Conservation (phyloP, 2,113 vertebrate genomes). For the Urocitellus parryii region DNA sequence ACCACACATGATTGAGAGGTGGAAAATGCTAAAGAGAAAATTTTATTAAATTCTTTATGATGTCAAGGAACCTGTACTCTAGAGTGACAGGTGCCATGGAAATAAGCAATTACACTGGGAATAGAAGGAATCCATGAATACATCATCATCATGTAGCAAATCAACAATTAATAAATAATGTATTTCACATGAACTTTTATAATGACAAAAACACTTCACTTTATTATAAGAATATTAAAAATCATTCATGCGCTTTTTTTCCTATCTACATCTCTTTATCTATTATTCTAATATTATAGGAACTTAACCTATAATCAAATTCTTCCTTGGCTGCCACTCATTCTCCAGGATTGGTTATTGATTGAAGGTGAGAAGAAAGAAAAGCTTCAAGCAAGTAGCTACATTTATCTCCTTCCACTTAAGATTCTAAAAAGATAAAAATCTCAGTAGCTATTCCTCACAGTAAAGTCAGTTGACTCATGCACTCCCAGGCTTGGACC, state of each 20-base stretch:
- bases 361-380: neutral
- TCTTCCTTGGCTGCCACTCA: neutral
- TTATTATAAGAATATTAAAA: neutral
- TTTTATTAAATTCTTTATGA: neutral
- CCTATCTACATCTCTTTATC: neutral
- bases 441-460: neutral
- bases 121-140: neutral
- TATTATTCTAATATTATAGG: neutral
- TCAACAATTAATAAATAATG: neutral
- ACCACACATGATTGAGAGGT: neutral
- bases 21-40: neutral
- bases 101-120: neutral
- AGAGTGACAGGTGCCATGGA: neutral
- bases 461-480: neutral
- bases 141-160: neutral
- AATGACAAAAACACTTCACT: constrained; percentile 2
- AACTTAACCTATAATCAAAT: neutral
- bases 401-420: neutral
- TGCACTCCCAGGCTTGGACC: neutral
- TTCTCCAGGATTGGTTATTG: neutral
- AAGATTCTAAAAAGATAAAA: neutral
- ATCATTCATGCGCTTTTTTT: neutral
- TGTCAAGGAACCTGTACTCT: neutral
- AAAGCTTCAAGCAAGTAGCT: neutral
- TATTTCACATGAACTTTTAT: neutral